Conservation (phyloP, 1,140 invertebrate species). For the Zaprionus davidi region DNA sequence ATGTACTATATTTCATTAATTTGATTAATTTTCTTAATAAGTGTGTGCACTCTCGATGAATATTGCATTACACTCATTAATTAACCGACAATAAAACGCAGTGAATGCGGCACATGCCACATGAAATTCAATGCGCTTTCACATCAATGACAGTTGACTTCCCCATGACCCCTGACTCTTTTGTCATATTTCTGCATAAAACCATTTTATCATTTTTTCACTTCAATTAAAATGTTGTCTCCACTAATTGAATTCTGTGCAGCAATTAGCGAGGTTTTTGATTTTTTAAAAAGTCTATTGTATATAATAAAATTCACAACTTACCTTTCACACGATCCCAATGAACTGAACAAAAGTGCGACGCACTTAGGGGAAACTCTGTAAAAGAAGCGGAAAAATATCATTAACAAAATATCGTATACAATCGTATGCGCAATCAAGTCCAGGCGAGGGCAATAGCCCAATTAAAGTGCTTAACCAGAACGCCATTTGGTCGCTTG, state of each 20-base stretch:
- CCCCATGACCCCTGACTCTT: no score
- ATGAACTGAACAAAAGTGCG: conserved; percentile 18
- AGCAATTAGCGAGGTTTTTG: conserved; percentile 15
- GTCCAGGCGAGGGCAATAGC: not conserved
- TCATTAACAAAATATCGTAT: conserved; percentile 46
- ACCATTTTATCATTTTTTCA: not conserved
- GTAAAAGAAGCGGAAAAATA: conserved; percentile 16
- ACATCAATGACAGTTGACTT: conserved; percentile 3
- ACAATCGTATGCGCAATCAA: conserved; percentile 40
- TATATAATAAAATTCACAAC: conserved; percentile 48
- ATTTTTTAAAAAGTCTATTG: conserved; percentile 32
- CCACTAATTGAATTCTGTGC: conserved; percentile 45
- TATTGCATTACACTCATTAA: conserved; percentile 22
- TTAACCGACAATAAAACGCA: conserved; percentile 5
- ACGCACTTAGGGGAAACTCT: conserved; percentile 32
- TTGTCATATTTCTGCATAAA: not conserved
- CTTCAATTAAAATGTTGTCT: conserved; percentile 15
- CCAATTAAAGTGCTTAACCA: conserved; percentile 38
- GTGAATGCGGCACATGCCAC: not conserved
- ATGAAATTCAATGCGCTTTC: conserved; percentile 7
- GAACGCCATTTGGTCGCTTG: conserved; percentile 9
- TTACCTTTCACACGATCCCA: conserved; percentile 53
- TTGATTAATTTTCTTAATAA: not conserved
- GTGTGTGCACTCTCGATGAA: not conserved
- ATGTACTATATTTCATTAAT: no score